Evolutionary conservation across 2,797 vertebrate species (phyloP).

Genomic region (Sebastes cheni): DNA sequence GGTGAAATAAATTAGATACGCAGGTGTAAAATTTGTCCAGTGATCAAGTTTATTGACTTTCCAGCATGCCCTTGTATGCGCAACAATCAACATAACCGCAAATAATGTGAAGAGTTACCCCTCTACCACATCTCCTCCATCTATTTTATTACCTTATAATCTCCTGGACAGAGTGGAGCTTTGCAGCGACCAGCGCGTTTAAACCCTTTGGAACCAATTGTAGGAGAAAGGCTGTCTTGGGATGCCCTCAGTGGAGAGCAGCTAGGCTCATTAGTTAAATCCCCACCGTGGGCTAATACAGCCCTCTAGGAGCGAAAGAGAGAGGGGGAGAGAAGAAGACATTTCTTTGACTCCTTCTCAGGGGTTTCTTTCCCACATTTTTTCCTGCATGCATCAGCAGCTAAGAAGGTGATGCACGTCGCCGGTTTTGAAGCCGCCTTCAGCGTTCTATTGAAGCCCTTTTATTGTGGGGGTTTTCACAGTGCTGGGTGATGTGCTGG

Average conservation of each 20-base stretch:
- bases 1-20: background rate
- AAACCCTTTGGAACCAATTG: slow-evolving; percentile 91
- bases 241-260: slow-evolving; percentile 83
- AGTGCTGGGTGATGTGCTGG: background rate
- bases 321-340: slow-evolving; percentile 79
- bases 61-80: slow-evolving; percentile 9
- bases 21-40: background rate
- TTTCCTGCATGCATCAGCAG: slow-evolving; percentile 85
- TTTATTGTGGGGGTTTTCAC: slow-evolving; percentile 23
- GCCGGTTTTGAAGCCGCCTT: slow-evolving; percentile 64
- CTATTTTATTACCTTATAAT: slow-evolving; percentile 84
- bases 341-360: slow-evolving; percentile 81
- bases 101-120: slow-evolving; percentile 68
- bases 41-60: slow-evolving; percentile 33
- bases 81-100: slow-evolving; percentile 62
- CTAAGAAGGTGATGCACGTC: slow-evolving; percentile 71
- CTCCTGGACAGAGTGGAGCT: slow-evolving; percentile 80
- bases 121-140: slow-evolving; percentile 70
- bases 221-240: slow-evolving; percentile 85
- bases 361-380: slow-evolving; percentile 78
- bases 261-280: slow-evolving; percentile 89
- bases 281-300: slow-evolving; percentile 85
- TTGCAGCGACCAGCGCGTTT: slow-evolving; percentile 77
- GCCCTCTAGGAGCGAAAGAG: slow-evolving; percentile 77
- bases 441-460: slow-evolving; percentile 53